A percentile compares a stretch with the other conserved stretches of the same genome.
Conservation (phyloP, 2,888 invertebrate genomes). For the Glyphotaelius pellucidus region DNA sequence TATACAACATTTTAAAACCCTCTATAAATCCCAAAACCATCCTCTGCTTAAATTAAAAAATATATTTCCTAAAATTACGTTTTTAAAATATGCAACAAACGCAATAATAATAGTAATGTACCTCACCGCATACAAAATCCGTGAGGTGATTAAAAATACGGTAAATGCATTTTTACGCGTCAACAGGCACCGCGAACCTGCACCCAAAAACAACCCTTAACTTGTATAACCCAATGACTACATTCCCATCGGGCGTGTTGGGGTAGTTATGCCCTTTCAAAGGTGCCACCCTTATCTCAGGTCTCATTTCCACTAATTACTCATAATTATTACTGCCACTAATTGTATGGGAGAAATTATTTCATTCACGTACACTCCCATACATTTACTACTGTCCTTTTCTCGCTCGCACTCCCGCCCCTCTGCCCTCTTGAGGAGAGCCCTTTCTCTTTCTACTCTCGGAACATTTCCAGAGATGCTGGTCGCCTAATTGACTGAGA, state of each 20-base stretch:
- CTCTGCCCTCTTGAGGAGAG: slow-evolving; percentile 16
- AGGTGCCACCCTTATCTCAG: slow-evolving; percentile 46
- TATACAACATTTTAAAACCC: not conserved
- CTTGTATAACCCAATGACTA: not conserved
- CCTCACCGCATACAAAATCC: not conserved
- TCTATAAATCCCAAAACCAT: not conserved
- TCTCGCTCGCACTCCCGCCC: slow-evolving; percentile 38
- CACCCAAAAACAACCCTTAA: slow-evolving; percentile 39
- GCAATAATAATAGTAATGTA: not conserved
- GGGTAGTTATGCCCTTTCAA: slow-evolving; percentile 50
- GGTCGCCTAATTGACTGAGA: not conserved
- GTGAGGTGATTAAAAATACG: slow-evolving; percentile 62
- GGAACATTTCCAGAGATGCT: not conserved
- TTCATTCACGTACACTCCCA: slow-evolving; percentile 62
- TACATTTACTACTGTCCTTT: slow-evolving; percentile 3
- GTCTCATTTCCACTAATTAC: slow-evolving; percentile 66
- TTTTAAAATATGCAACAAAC: not conserved
- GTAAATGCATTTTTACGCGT: slow-evolving; percentile 51
- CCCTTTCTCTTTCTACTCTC: not conserved
- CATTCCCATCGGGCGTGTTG: not conserved
- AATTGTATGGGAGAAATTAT: slow-evolving; percentile 65
- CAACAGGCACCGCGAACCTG: not conserved
- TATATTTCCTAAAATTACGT: not conserved
- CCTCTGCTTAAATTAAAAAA: not conserved
- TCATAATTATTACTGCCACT: slow-evolving; percentile 65